Base-by-base conservation (phyloP, 2,888 invertebrate genomes). In the Elysia crispata region DNA sequence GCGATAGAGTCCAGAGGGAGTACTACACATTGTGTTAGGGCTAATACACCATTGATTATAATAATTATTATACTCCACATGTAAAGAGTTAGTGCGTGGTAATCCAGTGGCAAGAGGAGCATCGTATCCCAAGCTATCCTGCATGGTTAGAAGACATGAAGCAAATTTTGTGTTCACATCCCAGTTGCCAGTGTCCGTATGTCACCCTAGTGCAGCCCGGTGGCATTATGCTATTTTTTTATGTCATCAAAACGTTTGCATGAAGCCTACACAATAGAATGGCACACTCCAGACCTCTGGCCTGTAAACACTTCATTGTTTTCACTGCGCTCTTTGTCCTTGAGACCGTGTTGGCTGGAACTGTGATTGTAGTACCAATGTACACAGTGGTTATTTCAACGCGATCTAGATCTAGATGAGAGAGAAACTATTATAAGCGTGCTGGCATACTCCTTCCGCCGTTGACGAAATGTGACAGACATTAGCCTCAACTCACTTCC, bases 1-100 rank as follows among this genome's bases (percentile, higher is more conserved):
- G 20, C 73, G 50, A 25, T 73, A 73, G 13, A 20, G 54, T 6
- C 57, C 54, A 1, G 54, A 30, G 3, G 28, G 54, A 5, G 57
- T 30, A 50, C 73, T 73, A 30, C 73, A 73, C 73, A 73, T 73
- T 15, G 30, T 73, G 23, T n/a, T 41, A 11, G 11, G 41, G 41
- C 41, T 6, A 11, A 41, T 41, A 41, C 3, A 41, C 41, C 41
- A 41, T 41, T 41, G 41, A 41, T 41, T 41, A 41, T 3, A 41
- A 6, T 11, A n/a, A n/a, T n/a, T n/a, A n/a, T n/a, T n/a, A n/a
- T n/a, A n/a, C n/a, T n/a, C n/a, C n/a, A n/a, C n/a, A 30, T 15
- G n/a, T 15, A 64, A 1, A 64, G 15, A 28, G 23, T 15, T 15
- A 64, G 23, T 15, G 15, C 18, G 23, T 23, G 25, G 18, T n/a